Base-by-base conservation (phyloP, 1,140 invertebrate species). In the Lerema accius region DNA sequence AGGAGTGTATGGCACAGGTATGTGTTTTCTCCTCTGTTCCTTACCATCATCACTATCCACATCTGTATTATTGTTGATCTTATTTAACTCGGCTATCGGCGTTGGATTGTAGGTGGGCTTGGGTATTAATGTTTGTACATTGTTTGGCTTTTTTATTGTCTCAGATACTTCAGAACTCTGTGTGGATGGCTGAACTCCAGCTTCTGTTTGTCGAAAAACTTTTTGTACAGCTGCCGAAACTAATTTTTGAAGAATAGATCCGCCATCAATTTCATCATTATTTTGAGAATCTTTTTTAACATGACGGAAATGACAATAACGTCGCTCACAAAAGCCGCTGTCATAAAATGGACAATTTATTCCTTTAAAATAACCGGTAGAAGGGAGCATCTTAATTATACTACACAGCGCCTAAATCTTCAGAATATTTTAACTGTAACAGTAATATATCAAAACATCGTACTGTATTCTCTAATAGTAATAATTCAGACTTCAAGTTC, bases 281-380 rank as follows among this genome's bases (percentile, higher is more conserved):
- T 69, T 48, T 74, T 81, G 79, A 51, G 72, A 63, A 62, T 92
- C 94, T 92, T 93, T 94, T 77, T 94, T 95, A 71, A 93, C 90
- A 91, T 98, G 97, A 82, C 95, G 94, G 84, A 96, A 98, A 89
- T 97, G 96, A 90, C 97, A 98, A 86, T 97, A 96, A 13, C 96
- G 96, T 76, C 97, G 93, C 68, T 95, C 95, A 89, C 97, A 98
- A 40, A 88, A 68, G 50, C 95, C 94, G 83, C 92, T 95, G 70
- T 95, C 94, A 78, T 93, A 96, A 92, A 95, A 97, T 23, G 97
- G 96, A 87, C 97, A 98, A 69, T 93, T 93, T 49, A 97, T 94
- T 64, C 93, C 93, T 91, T 95, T 95, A 79, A 98, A 97, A 78
- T 95, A 96, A 65, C 96, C 96, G 69, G 95, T 96, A 46, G 96